Evolutionary conservation across 2,113 vertebrate species (phyloP).

Genomic region (Phyllostomus discolor): DNA sequence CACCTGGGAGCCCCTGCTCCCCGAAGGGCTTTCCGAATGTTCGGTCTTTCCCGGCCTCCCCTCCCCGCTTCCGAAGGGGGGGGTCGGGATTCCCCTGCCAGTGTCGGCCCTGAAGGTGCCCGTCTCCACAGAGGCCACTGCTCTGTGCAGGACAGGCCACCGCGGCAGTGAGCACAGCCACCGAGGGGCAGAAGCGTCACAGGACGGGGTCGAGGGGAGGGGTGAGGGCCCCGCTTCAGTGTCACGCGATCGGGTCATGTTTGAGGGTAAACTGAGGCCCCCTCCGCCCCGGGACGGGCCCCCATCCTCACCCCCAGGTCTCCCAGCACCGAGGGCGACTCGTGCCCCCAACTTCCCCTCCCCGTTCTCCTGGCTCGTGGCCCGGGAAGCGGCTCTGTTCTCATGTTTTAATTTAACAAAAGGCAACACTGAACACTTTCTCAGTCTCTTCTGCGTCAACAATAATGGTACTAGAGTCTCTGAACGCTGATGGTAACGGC

Average conservation of each 20-base stretch:
- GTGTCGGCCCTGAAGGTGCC: rapidly evolving
- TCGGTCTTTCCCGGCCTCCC: not conserved
- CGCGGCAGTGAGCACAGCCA: not conserved
- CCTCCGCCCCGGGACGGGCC: too few species aligned
- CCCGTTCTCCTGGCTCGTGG: too few species aligned
- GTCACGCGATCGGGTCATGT: not conserved
- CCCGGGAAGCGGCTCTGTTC: not conserved
- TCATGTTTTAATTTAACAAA: not conserved
- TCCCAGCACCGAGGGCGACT: too few species aligned
- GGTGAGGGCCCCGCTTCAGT: not conserved
- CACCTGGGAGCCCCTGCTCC: rapidly evolving
- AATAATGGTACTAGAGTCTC: too few species aligned
- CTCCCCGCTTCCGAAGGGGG: not conserved
- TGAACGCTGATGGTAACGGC: too few species aligned
- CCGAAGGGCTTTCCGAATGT: not conserved
- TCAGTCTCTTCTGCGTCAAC: too few species aligned
- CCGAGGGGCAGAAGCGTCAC: not conserved
- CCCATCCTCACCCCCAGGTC: too few species aligned
- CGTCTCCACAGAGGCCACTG: not conserved
- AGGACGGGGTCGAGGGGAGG: too few species aligned
- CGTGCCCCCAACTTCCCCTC: too few species aligned
- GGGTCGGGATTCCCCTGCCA: not conserved
- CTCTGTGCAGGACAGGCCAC: not conserved
- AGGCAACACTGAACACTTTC: not conserved
- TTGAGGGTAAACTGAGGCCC: not conserved